These are phyloP conservation scores for Colletes gigas DNA, from an alignment of 1,140 invertebrate species.

Conservation along the genomic window DNA sequence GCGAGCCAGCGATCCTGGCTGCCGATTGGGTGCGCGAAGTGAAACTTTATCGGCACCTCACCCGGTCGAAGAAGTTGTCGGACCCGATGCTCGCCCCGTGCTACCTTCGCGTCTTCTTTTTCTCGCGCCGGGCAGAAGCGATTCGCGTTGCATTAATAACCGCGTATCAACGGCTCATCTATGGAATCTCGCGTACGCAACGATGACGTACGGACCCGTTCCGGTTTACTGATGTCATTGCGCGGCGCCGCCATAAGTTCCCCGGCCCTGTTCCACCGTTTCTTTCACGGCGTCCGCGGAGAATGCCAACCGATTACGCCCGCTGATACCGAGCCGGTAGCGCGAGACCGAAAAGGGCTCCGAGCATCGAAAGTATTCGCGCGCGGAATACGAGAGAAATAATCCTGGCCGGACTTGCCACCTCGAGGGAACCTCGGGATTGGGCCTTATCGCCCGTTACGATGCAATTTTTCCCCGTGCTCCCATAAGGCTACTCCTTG, in stretches of 20 bases:
- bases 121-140: neutral
- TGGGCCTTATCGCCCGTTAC: conserved; percentile 47
- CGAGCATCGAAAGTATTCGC: conserved; percentile 39
- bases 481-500: conserved; percentile 9
- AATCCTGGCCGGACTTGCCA: conserved; percentile 42
- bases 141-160: conserved; percentile 62
- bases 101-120: neutral
- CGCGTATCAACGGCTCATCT: conserved; percentile 72
- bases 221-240: conserved; percentile 77
- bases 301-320: conserved; percentile 74
- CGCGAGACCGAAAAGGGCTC: conserved; percentile 37
- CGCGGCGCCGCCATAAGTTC: conserved; percentile 72
- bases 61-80: conserved; percentile 53
- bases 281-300: conserved; percentile 55
- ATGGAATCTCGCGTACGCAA: conserved; percentile 71
- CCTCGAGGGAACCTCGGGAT: conserved; percentile 27
- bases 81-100: neutral
- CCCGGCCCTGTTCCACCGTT: conserved; percentile 21
- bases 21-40: conserved; percentile 44
- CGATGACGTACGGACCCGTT: conserved; percentile 74
- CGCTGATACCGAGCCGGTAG: conserved; percentile 64
- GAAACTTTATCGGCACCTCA: conserved; percentile 54
- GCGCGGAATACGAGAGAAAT: conserved; percentile 44
- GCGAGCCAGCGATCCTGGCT: conserved; percentile 47
- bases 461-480: neutral